Evolutionary conservation across 2,888 invertebrate genomes (phyloP).

Genomic region (Mayetiola destructor): DNA sequence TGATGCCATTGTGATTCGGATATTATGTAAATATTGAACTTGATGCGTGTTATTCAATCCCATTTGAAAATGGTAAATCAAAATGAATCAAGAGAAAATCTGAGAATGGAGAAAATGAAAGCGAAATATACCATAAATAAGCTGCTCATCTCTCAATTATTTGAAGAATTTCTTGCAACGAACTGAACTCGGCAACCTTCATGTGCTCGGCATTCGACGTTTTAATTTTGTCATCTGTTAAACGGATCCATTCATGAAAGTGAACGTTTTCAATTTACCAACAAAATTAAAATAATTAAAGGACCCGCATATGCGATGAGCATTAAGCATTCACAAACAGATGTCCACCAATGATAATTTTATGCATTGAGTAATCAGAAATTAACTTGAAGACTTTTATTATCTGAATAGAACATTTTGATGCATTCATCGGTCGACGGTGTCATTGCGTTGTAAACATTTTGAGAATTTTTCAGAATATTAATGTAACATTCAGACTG

Average conservation of each 20-base stretch:
- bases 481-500: too few species aligned
- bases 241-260: not conserved
- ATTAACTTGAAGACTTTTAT: not conserved
- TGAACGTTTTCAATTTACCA: not conserved
- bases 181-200: not conserved
- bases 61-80: not conserved
- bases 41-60: not conserved
- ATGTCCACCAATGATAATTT: conserved; percentile 12
- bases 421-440: not conserved
- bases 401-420: not conserved
- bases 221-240: not conserved
- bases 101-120: not conserved
- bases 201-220: not conserved
- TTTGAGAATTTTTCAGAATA: not conserved
- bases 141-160: not conserved
- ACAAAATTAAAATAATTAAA: conserved; percentile 6
- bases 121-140: not conserved
- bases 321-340: not conserved
- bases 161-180: not conserved
- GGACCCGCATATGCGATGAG: conserved; percentile 8
- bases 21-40: not conserved
- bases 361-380: not conserved
- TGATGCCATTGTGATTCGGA: not conserved
- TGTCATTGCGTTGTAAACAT: not conserved
- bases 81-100: not conserved